Base-by-base conservation (phyloP, 2,888 invertebrate species). In the Drosophila neonasuta region DNA sequence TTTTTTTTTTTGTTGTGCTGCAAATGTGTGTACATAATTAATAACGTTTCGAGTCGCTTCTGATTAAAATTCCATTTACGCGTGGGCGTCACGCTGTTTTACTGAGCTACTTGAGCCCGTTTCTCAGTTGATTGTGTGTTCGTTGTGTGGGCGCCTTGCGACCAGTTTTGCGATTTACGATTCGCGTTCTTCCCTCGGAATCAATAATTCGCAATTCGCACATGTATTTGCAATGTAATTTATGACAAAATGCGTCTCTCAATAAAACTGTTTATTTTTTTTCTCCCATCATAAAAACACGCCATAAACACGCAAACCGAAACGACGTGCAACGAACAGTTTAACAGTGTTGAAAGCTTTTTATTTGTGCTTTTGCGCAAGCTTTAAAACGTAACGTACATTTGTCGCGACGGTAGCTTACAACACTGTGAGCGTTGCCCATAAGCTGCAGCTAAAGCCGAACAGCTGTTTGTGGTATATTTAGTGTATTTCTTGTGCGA, bases 391-490 rank as follows among this genome's bases (percentile, higher is more conserved):
- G 9, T 74, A 74, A 76, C 74, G 76, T 62, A 17, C 11, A 49
- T 61, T 61, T 57, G 15, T 29, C 20, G 39, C 41, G 41, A 42
- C 20, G 42, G 13, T 55, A 30, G 34, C 24, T 73, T 39, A 45
- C 55, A 63, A 54, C 69, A 70, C 69, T 70, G 69, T 15, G 30
- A 74, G 68, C 56, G 65, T 62, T 80, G 64, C 49, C 20, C 34
- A 54, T 41, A 32, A 44, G 13, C n/a, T 13, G n/a, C 11, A 36
- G 36, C 24, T 24, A 24, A 36, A n/a, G 24, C 24, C 32, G 7
- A 79, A 82, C 83, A 82, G 83, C 79, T 80, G 83, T 69, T 63
- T 41, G 8, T 45, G 56, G 48, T 59, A 58, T 55, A 68, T 69
- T 36, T 34, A 11, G 51, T 15, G 24, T 20, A 5, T 49, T 49